phyloP scores from a whole-genome alignment of 2,888 invertebrate species.

The Perizoma affinitatum region DNA sequence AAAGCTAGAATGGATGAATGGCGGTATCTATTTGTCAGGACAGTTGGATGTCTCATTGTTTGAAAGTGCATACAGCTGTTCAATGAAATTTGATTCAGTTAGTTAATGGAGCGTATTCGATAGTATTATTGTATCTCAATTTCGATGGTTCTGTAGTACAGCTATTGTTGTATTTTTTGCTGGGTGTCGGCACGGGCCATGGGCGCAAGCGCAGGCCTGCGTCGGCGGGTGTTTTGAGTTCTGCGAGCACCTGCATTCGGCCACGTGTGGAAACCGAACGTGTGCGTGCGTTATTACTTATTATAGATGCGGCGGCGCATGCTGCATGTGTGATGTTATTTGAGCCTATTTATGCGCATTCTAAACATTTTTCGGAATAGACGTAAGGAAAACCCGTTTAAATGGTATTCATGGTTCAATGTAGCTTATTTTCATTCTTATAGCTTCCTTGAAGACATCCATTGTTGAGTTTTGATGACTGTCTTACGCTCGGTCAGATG shows the following conservation, averaged over 20 bases:
- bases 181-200: slow-evolving; percentile 22
- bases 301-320: slow-evolving; percentile 43
- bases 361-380: slow-evolving; percentile 38
- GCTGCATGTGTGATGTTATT: slow-evolving; percentile 41
- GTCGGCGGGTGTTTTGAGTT: slow-evolving; percentile 36
- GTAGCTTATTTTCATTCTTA: slow-evolving; percentile 27
- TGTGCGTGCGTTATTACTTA: slow-evolving; percentile 52
- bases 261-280: slow-evolving; percentile 47
- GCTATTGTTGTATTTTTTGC: slow-evolving; percentile 50
- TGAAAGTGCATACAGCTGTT: slow-evolving; percentile 69
- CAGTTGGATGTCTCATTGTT: slow-evolving; percentile 58
- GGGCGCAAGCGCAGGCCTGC: slow-evolving; percentile 45
- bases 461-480: slow-evolving; percentile 1
- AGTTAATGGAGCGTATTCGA: slow-evolving; percentile 71
- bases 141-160: slow-evolving; percentile 49
- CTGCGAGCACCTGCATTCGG: slow-evolving; percentile 51
- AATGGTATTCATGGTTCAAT: slow-evolving; percentile 25
- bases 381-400: slow-evolving; percentile 37
- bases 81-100: slow-evolving; percentile 74
- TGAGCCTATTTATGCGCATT: slow-evolving; percentile 41
- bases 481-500: neutral
- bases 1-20: slow-evolving; percentile 44
- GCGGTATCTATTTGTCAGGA: slow-evolving; percentile 51
- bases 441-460: slow-evolving; percentile 18
- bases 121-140: slow-evolving; percentile 53